Base-by-base conservation (phyloP, 2,888 invertebrate genomes). In the Urechis unicinctus region DNA sequence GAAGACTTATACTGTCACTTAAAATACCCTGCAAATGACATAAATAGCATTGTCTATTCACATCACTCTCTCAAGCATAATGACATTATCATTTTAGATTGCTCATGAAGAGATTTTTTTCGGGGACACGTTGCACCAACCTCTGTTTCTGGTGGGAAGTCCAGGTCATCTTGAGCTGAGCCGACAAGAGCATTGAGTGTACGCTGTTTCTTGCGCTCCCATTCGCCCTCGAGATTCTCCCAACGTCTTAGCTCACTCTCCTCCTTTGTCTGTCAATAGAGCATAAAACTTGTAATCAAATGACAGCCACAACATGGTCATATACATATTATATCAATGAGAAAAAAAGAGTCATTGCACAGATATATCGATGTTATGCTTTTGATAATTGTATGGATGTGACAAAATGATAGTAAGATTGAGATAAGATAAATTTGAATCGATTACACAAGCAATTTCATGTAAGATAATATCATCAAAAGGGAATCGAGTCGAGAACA, bases 131-230 rank as follows among this genome's bases (percentile, higher is more conserved):
- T 26, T 5, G 48, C 13, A 45, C 22, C 29, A 67, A 78, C 79
- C 68, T 77, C 74, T 36, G 70, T 65, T 52, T 74, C 73, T 31
- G 67, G 71, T 25, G 72, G 71, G 52, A 78, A 72, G 70, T 91
- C 89, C 2, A 91, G 82, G 77, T 88, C 85, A 68, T 89, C 88
- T 64, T 89, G 89, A 0, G 89, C 88, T 1, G 89, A 88, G 0
- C 91, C 91, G 55, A 90, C 87, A 81, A 95, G 85, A 0, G 92
- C 87, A 77, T 90, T 90, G 76, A 94, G 85, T 52, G 94, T 83
- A 69, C 89, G 89, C 55, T 87, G 85, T 76, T 94, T 91, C 73
- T 92, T 90, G 73, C 87, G 85, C 61, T 91, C 90, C 95, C 95
- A 96, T 78, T 93, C 91, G 28, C 86, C 85, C 56, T 88, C 82